phyloP scores from a whole-genome alignment of 2,797 vertebrate genomes.

The Poeciliopsis presidionis region DNA sequence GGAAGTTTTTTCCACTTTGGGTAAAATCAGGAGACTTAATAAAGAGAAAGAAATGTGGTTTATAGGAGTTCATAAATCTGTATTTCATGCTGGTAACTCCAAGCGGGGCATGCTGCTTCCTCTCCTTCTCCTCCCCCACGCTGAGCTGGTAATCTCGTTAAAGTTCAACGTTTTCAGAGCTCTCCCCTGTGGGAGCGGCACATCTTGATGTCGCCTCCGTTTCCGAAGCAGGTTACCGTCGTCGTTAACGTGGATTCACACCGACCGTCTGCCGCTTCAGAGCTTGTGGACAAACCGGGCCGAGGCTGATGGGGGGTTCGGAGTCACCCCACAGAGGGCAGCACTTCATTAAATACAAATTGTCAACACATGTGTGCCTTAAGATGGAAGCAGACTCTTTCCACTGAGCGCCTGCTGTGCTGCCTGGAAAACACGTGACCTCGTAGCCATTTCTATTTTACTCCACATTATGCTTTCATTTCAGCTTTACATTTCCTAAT shows the following conservation, averaged over 20 bases:
- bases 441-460: conserved; percentile 3
- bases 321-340: conserved; percentile 68
- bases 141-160: conserved; percentile 76
- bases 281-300: conserved; percentile 16
- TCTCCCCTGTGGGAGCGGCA: conserved; percentile 58
- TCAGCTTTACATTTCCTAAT: conserved; percentile 11
- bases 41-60: conserved; percentile 80
- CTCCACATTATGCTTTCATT: background rate
- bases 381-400: conserved; percentile 67
- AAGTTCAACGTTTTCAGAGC: conserved; percentile 74
- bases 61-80: conserved; percentile 86
- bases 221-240: conserved; percentile 54
- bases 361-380: conserved; percentile 79
- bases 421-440: conserved; percentile 44
- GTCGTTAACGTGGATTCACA: conserved; percentile 43
- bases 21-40: conserved; percentile 78
- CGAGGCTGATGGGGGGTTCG: conserved; percentile 34
- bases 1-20: conserved; percentile 61
- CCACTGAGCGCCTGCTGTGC: conserved; percentile 47
- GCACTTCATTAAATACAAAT: conserved; percentile 82
- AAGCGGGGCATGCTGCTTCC: conserved; percentile 62
- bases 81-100: conserved; percentile 79
- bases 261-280: conserved; percentile 27
- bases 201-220: conserved; percentile 69
- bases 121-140: conserved; percentile 50